These are phyloP conservation scores for Xenopus petersii DNA, from an alignment of 2,797 vertebrate genomes.

Conservation along the genomic window DNA sequence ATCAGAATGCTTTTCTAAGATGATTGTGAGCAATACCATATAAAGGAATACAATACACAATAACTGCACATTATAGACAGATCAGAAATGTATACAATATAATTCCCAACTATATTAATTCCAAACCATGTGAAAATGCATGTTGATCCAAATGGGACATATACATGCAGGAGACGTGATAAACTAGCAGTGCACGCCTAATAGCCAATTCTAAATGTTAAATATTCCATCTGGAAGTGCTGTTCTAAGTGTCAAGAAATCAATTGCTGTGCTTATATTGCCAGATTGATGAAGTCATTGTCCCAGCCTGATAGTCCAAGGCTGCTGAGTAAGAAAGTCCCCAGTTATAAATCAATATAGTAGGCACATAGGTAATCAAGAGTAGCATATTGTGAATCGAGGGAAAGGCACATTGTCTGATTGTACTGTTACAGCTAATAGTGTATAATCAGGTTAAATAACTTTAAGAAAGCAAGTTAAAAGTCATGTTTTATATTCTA, in stretches of 20 bases:
- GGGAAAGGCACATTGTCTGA: neutral
- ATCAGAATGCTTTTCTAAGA: too few species aligned
- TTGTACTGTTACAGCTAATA: neutral
- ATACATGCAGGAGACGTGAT: neutral
- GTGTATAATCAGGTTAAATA: neutral
- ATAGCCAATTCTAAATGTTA: neutral
- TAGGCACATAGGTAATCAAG: neutral
- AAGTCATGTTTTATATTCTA: neutral
- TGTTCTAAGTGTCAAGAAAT: neutral
- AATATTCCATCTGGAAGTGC: neutral
- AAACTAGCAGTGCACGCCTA: neutral
- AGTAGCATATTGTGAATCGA: neutral
- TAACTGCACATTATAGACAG: too few species aligned
- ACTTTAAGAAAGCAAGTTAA: neutral
- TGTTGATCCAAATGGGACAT: too few species aligned
- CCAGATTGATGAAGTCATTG: neutral
- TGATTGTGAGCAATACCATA: too few species aligned
- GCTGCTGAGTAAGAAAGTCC: neutral
- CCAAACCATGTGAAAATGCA: too few species aligned
- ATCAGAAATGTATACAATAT: too few species aligned
- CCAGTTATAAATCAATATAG: constrained; percentile 1
- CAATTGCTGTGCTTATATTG: constrained; percentile 1
- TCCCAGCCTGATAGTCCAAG: neutral
- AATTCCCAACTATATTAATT: too few species aligned
- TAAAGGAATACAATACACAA: too few species aligned